These are phyloP conservation scores for Phrynocephalus guinanensis DNA, from an alignment of 2,797 vertebrate species.

Conservation along the genomic window DNA sequence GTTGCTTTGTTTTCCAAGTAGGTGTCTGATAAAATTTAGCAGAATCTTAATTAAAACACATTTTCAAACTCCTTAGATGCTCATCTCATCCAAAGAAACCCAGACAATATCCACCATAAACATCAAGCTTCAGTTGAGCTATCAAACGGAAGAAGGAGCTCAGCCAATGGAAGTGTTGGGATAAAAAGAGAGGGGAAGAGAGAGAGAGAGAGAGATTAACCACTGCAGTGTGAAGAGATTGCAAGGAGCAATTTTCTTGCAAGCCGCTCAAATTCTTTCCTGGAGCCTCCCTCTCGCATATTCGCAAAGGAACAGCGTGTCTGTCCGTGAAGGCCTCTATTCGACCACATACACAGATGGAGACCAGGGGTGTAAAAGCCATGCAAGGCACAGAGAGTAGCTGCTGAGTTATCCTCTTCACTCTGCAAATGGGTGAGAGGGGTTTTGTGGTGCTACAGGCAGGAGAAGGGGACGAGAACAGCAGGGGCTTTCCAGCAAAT, in stretches of 20 bases:
- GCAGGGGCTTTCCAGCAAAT: too few relatives aligned
- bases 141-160: constrained; percentile 79
- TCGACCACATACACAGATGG: neutral
- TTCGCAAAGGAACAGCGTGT: neutral
- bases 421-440: too few relatives aligned
- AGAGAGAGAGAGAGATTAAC: constrained; percentile 64
- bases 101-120: constrained; percentile 84
- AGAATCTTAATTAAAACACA: constrained; percentile 90
- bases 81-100: constrained; percentile 86
- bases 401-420: neutral
- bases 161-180: constrained; percentile 65
- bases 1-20: constrained; percentile 88
- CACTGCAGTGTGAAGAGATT: constrained; percentile 38
- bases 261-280: neutral
- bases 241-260: constrained; percentile 14
- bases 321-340: neutral
- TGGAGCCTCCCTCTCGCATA: rapidly evolving
- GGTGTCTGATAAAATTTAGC: constrained; percentile 89
- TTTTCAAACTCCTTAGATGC: constrained; percentile 87
- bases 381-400: too few relatives aligned
- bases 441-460: too few relatives aligned
- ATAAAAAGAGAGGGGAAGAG: neutral
- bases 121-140: constrained; percentile 84
- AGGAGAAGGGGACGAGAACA: too few relatives aligned
- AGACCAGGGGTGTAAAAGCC: neutral